phyloP scores from a whole-genome alignment of 1,140 invertebrate species.

The Paramacrobiotus metropolitanus region DNA sequence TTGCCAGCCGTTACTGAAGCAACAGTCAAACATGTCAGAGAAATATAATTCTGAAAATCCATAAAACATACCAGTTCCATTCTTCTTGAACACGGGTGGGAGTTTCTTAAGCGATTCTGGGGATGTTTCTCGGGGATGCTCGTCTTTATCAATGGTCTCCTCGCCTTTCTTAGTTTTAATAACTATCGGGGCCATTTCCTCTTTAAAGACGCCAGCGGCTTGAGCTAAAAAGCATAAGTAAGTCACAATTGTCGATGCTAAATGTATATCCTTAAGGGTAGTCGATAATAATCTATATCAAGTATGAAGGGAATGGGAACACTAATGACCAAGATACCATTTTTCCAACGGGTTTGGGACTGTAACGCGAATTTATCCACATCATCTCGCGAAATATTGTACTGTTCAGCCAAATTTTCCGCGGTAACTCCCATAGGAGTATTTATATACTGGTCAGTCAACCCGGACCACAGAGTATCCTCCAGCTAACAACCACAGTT shows the following conservation, averaged over 20 bases:
- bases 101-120: slow-evolving; percentile 53
- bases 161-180: slow-evolving; percentile 59
- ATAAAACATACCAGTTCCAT: too few relatives aligned
- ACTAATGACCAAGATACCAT: too few relatives aligned
- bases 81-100: slow-evolving; percentile 76
- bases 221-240: slow-evolving; percentile 37
- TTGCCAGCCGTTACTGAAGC: slow-evolving; percentile 80
- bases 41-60: too few relatives aligned
- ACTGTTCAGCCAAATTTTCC: slow-evolving; percentile 82
- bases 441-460: slow-evolving; percentile 68
- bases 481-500: slow-evolving; percentile 48
- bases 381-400: slow-evolving; percentile 56
- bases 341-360: slow-evolving; percentile 57
- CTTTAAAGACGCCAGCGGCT: slow-evolving; percentile 61
- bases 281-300: too few relatives aligned
- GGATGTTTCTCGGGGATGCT: slow-evolving; percentile 75
- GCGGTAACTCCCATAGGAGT: slow-evolving; percentile 90
- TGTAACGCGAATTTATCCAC: slow-evolving; percentile 63
- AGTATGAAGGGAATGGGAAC: too few relatives aligned
- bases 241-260: too few relatives aligned
- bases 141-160: slow-evolving; percentile 55
- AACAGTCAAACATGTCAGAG: too few relatives aligned
- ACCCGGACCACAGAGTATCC: slow-evolving; percentile 70
- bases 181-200: slow-evolving; percentile 64
- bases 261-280: too few relatives aligned